Conservation (phyloP, 2,113 vertebrate genomes). For the Python bivittatus region DNA sequence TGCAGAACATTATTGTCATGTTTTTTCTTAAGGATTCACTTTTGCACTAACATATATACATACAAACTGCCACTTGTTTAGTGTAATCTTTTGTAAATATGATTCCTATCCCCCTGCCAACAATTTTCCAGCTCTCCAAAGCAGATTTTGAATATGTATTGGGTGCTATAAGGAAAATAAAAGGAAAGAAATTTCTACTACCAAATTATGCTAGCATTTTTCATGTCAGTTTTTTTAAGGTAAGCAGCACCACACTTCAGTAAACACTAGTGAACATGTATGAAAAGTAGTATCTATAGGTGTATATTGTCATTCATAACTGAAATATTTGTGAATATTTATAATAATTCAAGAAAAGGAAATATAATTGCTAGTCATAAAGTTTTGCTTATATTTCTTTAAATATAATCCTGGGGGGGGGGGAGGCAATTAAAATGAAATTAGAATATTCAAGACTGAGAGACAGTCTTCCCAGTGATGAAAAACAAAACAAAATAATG, state of each 20-base stretch:
- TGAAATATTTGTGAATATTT: constrained; percentile 24
- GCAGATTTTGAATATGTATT: too few species aligned
- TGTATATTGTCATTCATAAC: background rate
- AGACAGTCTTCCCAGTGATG: constrained; percentile 31
- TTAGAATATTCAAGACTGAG: constrained; percentile 56
- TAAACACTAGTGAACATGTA: background rate
- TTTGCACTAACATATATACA: too few species aligned
- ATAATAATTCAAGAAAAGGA: constrained; percentile 15
- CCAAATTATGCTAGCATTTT: too few species aligned
- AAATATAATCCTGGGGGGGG: constrained; percentile 38
- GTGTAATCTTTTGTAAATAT: too few species aligned
- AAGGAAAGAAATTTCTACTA: too few species aligned
- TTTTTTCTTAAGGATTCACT: too few species aligned
- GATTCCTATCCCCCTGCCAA: too few species aligned
- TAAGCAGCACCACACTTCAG: background rate
- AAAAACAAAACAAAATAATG: constrained; percentile 62
- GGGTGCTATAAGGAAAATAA: too few species aligned
- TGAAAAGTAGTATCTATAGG: background rate
- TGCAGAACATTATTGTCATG: too few species aligned
- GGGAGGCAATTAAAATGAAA: constrained; percentile 52
- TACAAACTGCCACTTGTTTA: too few species aligned
- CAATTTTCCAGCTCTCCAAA: too few species aligned
- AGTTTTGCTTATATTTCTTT: constrained; percentile 35
- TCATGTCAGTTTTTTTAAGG: too few species aligned
- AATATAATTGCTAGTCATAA: background rate